phyloP scores from a whole-genome alignment of 1,140 invertebrate species.

The Micrasema minimum region DNA sequence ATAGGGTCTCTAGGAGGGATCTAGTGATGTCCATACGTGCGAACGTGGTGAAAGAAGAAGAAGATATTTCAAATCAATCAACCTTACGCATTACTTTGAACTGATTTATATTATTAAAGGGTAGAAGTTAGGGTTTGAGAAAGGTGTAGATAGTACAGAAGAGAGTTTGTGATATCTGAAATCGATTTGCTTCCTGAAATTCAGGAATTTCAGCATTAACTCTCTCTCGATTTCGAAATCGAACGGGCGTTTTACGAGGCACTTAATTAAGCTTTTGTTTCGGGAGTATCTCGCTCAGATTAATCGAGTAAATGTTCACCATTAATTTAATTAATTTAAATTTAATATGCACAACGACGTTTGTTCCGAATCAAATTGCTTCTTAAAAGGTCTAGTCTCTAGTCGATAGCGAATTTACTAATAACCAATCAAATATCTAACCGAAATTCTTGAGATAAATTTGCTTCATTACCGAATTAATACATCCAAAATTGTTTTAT shows the following conservation, averaged over 20 bases:
- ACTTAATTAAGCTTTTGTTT: conserved; percentile 19
- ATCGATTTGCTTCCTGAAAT: background rate
- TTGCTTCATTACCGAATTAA: too few species aligned
- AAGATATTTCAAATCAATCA: too few species aligned
- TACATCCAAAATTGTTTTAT: too few species aligned
- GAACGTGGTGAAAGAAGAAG: too few species aligned
- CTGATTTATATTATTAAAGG: too few species aligned
- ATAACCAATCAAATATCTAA: too few species aligned
- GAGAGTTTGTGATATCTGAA: background rate
- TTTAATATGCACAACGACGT: conserved; percentile 4
- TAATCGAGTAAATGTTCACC: background rate
- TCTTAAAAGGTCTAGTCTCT: too few species aligned
- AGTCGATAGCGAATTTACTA: too few species aligned
- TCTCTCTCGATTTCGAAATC: background rate
- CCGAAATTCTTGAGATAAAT: too few species aligned
- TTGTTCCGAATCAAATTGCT: background rate
- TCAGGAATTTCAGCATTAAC: background rate
- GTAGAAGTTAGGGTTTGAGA: background rate
- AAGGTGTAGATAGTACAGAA: background rate
- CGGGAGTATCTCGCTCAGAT: background rate
- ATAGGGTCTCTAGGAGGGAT: too few species aligned
- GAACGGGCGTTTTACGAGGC: background rate
- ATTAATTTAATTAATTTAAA: conserved; percentile 7
- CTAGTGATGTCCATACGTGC: too few species aligned
- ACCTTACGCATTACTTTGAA: too few species aligned